Percentiles rank a stretch among this genome's conserved stretches.
These are phyloP conservation scores for Typhlomys cinereus DNA, from an alignment of 2,113 vertebrate genomes.

Conservation along the genomic window DNA sequence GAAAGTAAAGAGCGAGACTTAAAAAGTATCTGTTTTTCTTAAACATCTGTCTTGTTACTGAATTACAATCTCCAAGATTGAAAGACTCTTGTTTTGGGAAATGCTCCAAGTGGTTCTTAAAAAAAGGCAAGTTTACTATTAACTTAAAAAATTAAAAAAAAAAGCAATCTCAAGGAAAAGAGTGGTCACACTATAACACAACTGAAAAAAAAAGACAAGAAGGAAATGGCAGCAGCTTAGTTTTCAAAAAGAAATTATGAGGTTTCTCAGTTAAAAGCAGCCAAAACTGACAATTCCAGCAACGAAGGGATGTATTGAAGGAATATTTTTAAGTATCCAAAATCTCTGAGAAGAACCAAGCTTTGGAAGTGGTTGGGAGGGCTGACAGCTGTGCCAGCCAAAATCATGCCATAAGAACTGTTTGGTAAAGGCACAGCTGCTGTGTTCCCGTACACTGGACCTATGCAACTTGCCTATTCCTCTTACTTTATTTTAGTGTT, in stretches of 20 bases:
- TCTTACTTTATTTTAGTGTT: too few species aligned
- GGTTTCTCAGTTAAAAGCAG: not conserved
- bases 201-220: too few species aligned
- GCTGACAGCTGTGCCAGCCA: not conserved
- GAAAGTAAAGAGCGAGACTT: not conserved
- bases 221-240: not conserved
- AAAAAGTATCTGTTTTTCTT: slow-evolving; percentile 21
- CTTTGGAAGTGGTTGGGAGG: not conserved
- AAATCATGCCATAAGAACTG: not conserved
- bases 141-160: too few species aligned
- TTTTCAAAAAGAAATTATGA: slow-evolving; percentile 2
- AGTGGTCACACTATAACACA: not conserved
- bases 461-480: not conserved
- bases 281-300: not conserved
- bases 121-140: not conserved
- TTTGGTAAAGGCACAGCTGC: too few species aligned
- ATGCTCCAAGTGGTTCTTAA: not conserved
- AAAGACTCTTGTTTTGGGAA: not conserved
- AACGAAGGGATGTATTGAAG: slow-evolving; percentile 12
- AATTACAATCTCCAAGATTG: not conserved
- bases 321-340: not conserved
- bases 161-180: too few species aligned
- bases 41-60: not conserved
- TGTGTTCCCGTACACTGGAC: not conserved
- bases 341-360: not conserved